Conservation (phyloP, 2,113 vertebrate genomes). For the Lota lota region DNA sequence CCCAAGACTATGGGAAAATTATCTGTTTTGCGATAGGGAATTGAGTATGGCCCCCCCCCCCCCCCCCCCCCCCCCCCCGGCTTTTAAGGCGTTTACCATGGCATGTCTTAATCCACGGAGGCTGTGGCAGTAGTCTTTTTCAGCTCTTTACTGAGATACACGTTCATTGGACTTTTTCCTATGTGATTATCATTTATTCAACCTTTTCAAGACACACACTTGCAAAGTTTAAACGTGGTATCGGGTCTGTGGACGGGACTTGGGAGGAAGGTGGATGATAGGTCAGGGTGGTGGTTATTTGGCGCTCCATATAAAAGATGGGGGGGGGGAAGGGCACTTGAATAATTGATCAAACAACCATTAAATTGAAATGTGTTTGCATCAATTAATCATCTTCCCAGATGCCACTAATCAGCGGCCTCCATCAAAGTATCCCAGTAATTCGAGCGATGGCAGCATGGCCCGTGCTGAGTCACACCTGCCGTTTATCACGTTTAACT, state of each 20-base stretch:
- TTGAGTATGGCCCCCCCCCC: conserved; percentile 22
- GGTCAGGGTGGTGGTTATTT: conserved; percentile 54
- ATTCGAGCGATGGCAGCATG: conserved; percentile 33
- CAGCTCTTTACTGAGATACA: no score
- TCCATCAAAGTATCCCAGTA: conserved; percentile 45
- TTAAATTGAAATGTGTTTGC: conserved; percentile 71
- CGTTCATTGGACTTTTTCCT: no score
- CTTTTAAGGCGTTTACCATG: neutral
- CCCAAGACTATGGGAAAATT: conserved; percentile 32
- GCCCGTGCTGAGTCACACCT: conserved; percentile 32
- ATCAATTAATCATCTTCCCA: conserved; percentile 72
- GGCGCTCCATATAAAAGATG: conserved; percentile 58
- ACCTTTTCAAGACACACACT: neutral
- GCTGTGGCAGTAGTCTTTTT: neutral
- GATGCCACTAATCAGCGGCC: conserved; percentile 64
- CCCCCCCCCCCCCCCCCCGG: neutral
- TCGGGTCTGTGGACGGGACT: no score
- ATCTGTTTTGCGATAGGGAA: conserved; percentile 36
- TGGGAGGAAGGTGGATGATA: conserved; percentile 8
- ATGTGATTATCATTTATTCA: neutral
- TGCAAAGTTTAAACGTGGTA: no score
- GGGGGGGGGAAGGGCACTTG: conserved; percentile 37
- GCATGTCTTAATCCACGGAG: no score
- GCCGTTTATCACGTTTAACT: conserved; percentile 59
- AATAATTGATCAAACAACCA: conserved; percentile 69